Evolutionary conservation across 2,113 vertebrate species (phyloP).

Genomic region (Suricata suricatta): DNA sequence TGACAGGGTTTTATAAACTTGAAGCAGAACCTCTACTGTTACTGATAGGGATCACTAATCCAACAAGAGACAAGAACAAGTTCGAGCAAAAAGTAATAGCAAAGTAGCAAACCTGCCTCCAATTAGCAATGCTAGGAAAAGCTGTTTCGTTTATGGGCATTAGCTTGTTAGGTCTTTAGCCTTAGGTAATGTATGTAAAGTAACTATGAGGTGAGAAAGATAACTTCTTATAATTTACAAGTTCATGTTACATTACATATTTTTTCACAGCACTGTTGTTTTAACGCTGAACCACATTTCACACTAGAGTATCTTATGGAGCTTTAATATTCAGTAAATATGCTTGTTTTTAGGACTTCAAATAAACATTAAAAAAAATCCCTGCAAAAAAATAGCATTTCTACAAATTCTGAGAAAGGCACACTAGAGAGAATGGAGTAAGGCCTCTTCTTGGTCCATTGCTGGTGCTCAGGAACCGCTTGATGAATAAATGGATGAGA

Average conservation of each 20-base stretch:
- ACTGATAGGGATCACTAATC: background rate
- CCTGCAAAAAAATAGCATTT: background rate
- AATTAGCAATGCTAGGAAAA: background rate
- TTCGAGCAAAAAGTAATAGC: background rate
- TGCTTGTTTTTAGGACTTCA: background rate
- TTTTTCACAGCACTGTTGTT: constrained; percentile 9
- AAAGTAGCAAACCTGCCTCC: background rate
- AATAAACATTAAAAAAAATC: background rate
- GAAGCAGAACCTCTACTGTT: background rate
- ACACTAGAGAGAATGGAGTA: fast-evolving
- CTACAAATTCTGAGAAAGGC: background rate
- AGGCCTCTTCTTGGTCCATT: background rate
- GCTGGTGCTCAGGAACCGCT: background rate
- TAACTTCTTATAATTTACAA: constrained; percentile 47
- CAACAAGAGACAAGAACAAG: background rate
- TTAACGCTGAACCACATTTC: constrained; percentile 14
- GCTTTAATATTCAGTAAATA: constrained; percentile 35
- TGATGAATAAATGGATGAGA: background rate
- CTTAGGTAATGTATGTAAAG: constrained; percentile 16
- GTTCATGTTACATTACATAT: background rate
- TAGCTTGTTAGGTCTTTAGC: background rate
- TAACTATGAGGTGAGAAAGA: constrained; percentile 28
- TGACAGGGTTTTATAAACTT: background rate
- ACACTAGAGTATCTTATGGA: background rate
- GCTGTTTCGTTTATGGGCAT: background rate